A percentile compares a stretch with the other conserved stretches of the same genome.
phyloP scores from a whole-genome alignment of 53 echinoderm and acorn worm genomes.

The Apostichopus leukothele region DNA sequence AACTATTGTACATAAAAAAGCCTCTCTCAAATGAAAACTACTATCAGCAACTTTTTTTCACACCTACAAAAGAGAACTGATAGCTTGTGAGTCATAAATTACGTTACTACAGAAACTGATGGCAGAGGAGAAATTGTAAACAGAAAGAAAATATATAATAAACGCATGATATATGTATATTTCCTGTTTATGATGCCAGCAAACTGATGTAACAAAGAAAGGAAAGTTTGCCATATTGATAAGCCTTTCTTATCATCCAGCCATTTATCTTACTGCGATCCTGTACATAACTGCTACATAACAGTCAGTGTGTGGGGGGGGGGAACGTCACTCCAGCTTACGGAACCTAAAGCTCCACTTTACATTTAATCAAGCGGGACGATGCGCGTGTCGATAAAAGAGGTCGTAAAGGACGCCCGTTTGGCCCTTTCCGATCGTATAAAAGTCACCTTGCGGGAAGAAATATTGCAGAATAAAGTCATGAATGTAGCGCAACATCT shows the following conservation, averaged over 20 bases:
- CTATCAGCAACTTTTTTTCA: background rate
- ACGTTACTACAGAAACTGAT: background rate
- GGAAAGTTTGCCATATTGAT: background rate
- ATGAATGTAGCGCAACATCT: slow-evolving; percentile 36
- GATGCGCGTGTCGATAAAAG: slow-evolving; percentile 34
- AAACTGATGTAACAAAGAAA: background rate
- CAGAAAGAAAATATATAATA: background rate
- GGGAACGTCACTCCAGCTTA: background rate
- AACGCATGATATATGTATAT: slow-evolving; percentile 1
- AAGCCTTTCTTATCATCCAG: background rate
- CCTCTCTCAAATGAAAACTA: background rate
- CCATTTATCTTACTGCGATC: slow-evolving; percentile 6
- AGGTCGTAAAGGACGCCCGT: slow-evolving; percentile 34
- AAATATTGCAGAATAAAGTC: slow-evolving; percentile 47
- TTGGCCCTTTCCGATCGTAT: slow-evolving; percentile 31
- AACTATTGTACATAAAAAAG: background rate
- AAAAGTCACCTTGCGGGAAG: slow-evolving; percentile 44
- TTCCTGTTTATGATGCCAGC: background rate
- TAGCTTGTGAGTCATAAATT: background rate
- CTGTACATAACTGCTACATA: background rate
- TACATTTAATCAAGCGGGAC: slow-evolving; percentile 40
- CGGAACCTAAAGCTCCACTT: slow-evolving; percentile 15
- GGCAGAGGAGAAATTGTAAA: background rate
- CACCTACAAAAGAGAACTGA: background rate
- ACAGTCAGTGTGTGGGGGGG: background rate